Evolutionary conservation across 2,888 invertebrate species (phyloP).

Genomic region (Isoperla grammatica): DNA sequence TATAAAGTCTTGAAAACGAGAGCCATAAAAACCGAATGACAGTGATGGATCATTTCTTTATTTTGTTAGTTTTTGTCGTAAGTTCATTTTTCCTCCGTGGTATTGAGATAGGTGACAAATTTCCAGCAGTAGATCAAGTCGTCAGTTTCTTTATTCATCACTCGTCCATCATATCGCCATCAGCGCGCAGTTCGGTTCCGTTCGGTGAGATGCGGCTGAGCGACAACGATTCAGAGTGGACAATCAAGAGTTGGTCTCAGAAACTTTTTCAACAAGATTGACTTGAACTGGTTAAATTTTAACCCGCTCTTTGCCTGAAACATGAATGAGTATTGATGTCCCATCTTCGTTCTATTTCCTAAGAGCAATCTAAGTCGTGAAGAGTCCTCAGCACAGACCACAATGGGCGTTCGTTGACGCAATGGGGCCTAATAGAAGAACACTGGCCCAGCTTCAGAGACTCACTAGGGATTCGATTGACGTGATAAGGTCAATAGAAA

Average conservation of each 20-base stretch:
- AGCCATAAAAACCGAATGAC: neutral
- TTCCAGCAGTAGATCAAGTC: neutral
- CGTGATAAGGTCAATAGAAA: too few species aligned
- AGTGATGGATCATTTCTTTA: neutral
- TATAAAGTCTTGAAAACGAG: neutral
- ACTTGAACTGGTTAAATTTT: slow-evolving; percentile 24
- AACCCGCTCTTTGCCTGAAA: slow-evolving; percentile 20
- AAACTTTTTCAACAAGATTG: slow-evolving; percentile 14
- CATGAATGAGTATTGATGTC: slow-evolving; percentile 23
- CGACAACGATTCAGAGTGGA: neutral
- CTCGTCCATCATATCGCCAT: neutral
- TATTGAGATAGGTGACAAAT: neutral
- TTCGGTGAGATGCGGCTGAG: too few species aligned
- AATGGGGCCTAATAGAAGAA: too few species aligned
- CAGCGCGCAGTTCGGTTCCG: too few species aligned
- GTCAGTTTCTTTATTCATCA: neutral
- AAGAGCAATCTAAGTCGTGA: slow-evolving; percentile 11
- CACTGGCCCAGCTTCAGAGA: too few species aligned
- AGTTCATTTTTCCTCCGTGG: neutral
- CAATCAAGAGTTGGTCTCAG: neutral
- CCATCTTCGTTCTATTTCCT: slow-evolving; percentile 5
- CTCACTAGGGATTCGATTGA: too few species aligned
- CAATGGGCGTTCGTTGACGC: too few species aligned
- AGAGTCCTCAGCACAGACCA: neutral
- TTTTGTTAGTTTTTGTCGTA: too few species aligned